Percentiles rank a stretch among this genome's conserved stretches.
Conservation (phyloP, 2,113 vertebrate species). For the Tretioscincus oriximinensis region DNA sequence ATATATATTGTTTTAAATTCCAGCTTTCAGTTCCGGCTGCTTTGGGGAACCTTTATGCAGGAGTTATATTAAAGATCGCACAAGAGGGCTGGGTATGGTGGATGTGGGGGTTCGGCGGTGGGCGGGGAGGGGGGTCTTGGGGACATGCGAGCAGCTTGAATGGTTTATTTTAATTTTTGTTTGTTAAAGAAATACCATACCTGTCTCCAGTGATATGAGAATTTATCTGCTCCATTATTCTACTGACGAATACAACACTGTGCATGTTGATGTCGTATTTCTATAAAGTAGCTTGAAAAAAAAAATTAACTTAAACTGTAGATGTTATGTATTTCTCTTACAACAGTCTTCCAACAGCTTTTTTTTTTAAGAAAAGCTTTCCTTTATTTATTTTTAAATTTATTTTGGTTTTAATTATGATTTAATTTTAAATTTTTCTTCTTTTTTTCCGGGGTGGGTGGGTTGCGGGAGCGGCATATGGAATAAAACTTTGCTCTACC, state of each 20-base stretch:
- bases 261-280: conserved; percentile 99
- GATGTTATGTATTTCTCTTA: conserved; percentile 99
- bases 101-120: conserved; percentile 68
- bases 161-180: conserved; percentile 79
- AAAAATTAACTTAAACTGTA: conserved; percentile 95
- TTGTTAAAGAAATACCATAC: conserved; percentile 84
- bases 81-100: conserved; percentile 72
- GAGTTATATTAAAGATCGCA: conserved; percentile 58
- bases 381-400: conserved; percentile 88
- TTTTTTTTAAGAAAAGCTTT: too few species aligned
- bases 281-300: conserved; percentile 94
- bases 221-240: conserved; percentile 92
- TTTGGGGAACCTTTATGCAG: conserved; percentile 69
- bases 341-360: conserved; percentile 89
- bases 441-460: conserved; percentile 45
- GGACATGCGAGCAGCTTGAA: conserved; percentile 87
- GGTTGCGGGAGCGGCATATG: too few species aligned
- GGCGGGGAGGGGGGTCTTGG: conserved; percentile 79
- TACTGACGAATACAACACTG: conserved; percentile 89
- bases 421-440: conserved; percentile 63
- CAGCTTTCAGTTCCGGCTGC: conserved; percentile 76
- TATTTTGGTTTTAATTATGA: conserved; percentile 73
- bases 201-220: conserved; percentile 90
- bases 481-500: conserved; percentile 87
- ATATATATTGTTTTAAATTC: neutral